Evolutionary conservation across 2,113 vertebrate genomes (phyloP).

Genomic region (Gnathonemus echidnorhynchus): DNA sequence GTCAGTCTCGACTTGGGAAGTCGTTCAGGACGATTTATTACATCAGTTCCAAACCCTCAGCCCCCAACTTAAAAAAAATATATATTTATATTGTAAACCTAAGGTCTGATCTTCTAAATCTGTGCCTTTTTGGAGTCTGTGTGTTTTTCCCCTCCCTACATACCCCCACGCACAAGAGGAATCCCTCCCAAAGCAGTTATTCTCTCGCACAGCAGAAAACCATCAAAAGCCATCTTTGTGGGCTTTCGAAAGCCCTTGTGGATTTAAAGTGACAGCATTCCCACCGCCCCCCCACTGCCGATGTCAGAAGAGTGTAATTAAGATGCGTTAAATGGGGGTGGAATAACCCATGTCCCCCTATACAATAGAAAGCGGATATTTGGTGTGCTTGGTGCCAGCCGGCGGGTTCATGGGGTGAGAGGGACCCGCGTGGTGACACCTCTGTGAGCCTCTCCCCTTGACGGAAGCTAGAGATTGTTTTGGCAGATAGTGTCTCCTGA

Average conservation of each 20-base stretch:
- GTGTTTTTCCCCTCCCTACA: not conserved
- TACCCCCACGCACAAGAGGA: not conserved
- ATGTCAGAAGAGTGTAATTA: slow-evolving; percentile 14
- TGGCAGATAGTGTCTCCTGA: slow-evolving; percentile 12
- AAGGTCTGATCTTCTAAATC: not conserved
- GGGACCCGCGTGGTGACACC: not conserved
- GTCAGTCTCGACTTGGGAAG: not conserved
- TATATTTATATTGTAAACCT: not conserved
- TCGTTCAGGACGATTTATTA: not conserved
- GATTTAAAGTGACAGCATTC: not conserved
- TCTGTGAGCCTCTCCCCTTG: not conserved
- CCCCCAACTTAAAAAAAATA: not conserved
- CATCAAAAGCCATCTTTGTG: slow-evolving; percentile 22
- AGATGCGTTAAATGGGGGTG: slow-evolving; percentile 9
- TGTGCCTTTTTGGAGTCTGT: not conserved
- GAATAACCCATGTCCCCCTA: not conserved
- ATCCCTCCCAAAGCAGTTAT: not conserved
- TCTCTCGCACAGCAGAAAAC: slow-evolving; percentile 11
- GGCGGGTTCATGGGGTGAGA: not conserved
- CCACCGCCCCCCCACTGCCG: not conserved
- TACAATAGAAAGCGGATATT: slow-evolving; percentile 6
- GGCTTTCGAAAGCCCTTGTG: not conserved
- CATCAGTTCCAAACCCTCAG: not conserved
- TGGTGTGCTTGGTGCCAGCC: not conserved
- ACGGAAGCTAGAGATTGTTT: slow-evolving; percentile 11